A percentile compares a stretch with the other conserved stretches of the same genome.
phyloP scores from a whole-genome alignment of 2,888 invertebrate species.

The Eristalis intricaria region DNA sequence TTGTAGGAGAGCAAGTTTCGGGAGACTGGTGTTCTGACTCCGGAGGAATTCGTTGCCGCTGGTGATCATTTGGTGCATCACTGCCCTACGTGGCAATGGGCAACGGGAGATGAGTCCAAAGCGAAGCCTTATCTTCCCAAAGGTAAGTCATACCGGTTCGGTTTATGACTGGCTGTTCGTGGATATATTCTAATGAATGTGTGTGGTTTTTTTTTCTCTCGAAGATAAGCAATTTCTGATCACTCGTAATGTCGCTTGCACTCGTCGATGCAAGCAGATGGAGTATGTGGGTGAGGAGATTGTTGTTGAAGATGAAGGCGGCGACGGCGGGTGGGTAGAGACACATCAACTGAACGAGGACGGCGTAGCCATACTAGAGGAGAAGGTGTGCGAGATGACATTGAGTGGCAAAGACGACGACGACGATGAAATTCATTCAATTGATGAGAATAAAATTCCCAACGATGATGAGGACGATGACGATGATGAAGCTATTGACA shows the following conservation, averaged over 20 bases:
- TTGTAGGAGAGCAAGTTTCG: conserved; percentile 96
- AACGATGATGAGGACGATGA: conserved; percentile 90
- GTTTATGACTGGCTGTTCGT: conserved; percentile 2
- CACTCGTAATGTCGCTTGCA: conserved; percentile 98
- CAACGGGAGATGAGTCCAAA: conserved; percentile 93
- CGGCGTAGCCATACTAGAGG: conserved; percentile 85
- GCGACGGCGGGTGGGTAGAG: conserved; percentile 98
- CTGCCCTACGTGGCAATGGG: conserved; percentile 99
- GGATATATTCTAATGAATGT: neutral
- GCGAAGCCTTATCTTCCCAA: conserved; percentile 93
- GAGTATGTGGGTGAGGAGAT: conserved; percentile 87
- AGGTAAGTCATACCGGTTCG: conserved; percentile 70
- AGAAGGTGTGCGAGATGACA: conserved; percentile 90
- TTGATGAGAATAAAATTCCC: conserved; percentile 80
- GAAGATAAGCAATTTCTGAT: conserved; percentile 97
- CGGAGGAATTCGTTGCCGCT: conserved; percentile 99
- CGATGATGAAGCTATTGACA: conserved; percentile 96
- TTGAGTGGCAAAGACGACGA: conserved; percentile 88
- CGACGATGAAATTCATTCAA: conserved; percentile 80
- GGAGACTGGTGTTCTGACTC: conserved; percentile 98
- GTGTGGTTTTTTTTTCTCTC: neutral
- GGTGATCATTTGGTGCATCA: conserved; percentile 99
- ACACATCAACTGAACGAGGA: conserved; percentile 92
- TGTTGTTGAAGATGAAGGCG: conserved; percentile 92
- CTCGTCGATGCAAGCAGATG: conserved; percentile 94